These are phyloP conservation scores for Pseudorhiza aurosa DNA, from an alignment of 30 jellyfish, hydroid and myxozoan genomes.

Conservation along the genomic window DNA sequence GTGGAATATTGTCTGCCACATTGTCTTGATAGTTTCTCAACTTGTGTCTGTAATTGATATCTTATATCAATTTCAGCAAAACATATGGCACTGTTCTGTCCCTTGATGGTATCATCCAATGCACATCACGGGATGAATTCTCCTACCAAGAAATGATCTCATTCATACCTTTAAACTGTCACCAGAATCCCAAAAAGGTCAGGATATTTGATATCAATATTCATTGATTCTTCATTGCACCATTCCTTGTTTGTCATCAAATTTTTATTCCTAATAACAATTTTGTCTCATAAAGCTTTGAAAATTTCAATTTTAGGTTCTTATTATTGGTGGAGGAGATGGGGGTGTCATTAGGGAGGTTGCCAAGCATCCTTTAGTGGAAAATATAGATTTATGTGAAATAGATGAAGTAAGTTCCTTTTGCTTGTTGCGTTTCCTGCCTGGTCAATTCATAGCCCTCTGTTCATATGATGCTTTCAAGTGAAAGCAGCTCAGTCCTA, in stretches of 20 bases:
- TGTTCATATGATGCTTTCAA: too few relatives aligned
- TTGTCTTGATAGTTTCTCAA: background rate
- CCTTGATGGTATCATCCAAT: constrained; percentile 96
- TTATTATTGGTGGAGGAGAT: constrained; percentile 91
- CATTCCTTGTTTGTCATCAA: too few relatives aligned
- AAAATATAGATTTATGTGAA: constrained; percentile 71
- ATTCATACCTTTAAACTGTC: constrained; percentile 78
- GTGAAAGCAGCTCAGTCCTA: too few relatives aligned
- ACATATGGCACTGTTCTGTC: constrained; percentile 88
- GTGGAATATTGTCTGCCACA: background rate
- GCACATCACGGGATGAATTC: constrained; percentile 88
- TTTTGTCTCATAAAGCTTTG: too few relatives aligned
- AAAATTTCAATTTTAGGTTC: constrained; percentile 28
- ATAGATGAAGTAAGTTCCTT: constrained; percentile 62
- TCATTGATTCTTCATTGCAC: too few relatives aligned
- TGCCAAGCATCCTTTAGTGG: constrained; percentile 72
- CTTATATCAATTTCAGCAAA: constrained; percentile 53
- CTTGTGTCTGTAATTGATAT: background rate
- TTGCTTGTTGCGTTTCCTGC: too few relatives aligned
- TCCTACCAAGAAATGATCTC: constrained; percentile 97
- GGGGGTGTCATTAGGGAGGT: constrained; percentile 89
- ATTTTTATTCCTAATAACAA: too few relatives aligned
- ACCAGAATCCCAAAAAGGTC: constrained; percentile 88
- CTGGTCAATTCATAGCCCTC: too few relatives aligned
- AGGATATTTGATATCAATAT: too few relatives aligned